Percentiles rank a stretch among this genome's conserved stretches.
These are phyloP conservation scores for Frieseomelitta varia DNA, from an alignment of 1,140 invertebrate genomes.

Conservation along the genomic window DNA sequence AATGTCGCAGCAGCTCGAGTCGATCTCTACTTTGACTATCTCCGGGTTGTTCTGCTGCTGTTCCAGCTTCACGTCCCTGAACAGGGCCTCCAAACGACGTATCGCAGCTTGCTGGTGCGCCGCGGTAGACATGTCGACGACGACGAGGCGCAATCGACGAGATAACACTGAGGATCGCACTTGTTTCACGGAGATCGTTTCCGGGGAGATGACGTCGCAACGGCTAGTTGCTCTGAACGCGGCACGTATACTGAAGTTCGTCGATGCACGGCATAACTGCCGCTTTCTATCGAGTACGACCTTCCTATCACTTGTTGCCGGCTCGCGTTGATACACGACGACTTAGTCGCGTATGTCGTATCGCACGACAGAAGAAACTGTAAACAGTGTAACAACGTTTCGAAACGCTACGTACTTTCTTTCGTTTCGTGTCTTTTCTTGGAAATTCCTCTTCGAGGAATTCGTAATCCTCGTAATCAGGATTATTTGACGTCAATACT, in stretches of 20 bases:
- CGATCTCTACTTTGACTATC: constrained; percentile 83
- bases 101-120: constrained; percentile 86
- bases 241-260: neutral
- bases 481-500: too few relatives aligned
- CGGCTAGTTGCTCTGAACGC: neutral
- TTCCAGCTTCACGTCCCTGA: constrained; percentile 85
- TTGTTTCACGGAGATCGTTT: neutral
- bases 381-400: too few relatives aligned
- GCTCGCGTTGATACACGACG: neutral
- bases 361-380: too few relatives aligned
- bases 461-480: too few relatives aligned
- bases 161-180: too few relatives aligned
- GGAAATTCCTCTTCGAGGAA: too few relatives aligned
- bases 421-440: too few relatives aligned
- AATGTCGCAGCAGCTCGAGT: constrained; percentile 86
- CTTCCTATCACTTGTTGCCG: neutral
- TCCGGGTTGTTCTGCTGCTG: constrained; percentile 77
- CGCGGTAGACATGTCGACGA: constrained; percentile 78
- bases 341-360: neutral
- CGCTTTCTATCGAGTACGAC: neutral
- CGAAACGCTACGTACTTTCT: too few relatives aligned
- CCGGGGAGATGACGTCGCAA: too few relatives aligned
- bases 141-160: neutral
- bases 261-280: neutral
- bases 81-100: constrained; percentile 87